Evolutionary conservation across 1,140 invertebrate species (phyloP).

Genomic region (Riptortus pedestris): DNA sequence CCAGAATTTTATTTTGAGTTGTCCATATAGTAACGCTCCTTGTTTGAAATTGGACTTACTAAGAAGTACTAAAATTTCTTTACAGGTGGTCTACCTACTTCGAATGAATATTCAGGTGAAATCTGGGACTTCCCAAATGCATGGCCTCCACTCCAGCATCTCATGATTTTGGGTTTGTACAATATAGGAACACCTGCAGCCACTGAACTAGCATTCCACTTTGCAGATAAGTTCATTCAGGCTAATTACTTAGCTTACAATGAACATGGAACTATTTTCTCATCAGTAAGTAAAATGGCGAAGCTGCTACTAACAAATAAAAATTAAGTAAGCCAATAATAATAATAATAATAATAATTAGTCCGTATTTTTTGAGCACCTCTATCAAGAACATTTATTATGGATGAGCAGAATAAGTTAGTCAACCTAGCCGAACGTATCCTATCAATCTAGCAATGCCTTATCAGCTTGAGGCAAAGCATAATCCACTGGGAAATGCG

Average conservation of each 20-base stretch:
- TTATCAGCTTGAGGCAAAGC: too few species aligned
- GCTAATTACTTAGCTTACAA: constrained; percentile 73
- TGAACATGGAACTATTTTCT: constrained; percentile 67
- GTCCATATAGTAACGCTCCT: too few species aligned
- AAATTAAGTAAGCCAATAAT: not conserved
- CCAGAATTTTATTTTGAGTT: too few species aligned
- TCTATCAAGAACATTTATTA: too few species aligned
- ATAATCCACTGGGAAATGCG: too few species aligned
- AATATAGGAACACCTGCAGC: constrained; percentile 53
- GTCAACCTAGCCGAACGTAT: too few species aligned
- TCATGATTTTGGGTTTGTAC: constrained; percentile 64
- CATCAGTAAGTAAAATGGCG: constrained; percentile 51
- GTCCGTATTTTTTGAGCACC: not conserved
- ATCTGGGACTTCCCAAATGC: constrained; percentile 94
- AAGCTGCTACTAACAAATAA: too few species aligned
- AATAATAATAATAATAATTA: not conserved
- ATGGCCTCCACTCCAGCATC: constrained; percentile 81
- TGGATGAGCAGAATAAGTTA: too few species aligned
- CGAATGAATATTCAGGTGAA: constrained; percentile 67
- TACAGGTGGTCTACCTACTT: constrained; percentile 70
- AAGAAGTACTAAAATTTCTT: constrained; percentile 28
- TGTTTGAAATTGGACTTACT: too few species aligned
- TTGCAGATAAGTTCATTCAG: constrained; percentile 69
- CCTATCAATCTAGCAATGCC: too few species aligned
- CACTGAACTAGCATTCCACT: constrained; percentile 54